Base-by-base conservation (phyloP, 2,888 invertebrate genomes). In the Pheosia gnoma region DNA sequence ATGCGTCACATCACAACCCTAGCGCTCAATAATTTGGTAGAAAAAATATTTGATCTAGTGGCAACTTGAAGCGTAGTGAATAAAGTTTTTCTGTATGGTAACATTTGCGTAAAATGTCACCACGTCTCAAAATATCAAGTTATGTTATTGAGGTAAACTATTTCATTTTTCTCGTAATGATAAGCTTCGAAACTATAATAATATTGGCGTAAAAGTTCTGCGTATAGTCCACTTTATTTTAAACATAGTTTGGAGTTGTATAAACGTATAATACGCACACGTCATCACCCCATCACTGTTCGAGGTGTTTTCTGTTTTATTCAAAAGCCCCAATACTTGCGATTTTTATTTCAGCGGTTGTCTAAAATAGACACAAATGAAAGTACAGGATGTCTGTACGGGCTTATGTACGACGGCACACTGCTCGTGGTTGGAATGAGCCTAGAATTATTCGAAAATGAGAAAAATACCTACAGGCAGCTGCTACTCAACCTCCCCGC, bases 331-430 rank as follows among this genome's bases (percentile, higher is more conserved):
- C 13, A 51, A 9, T n/a, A 3, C 3, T 25, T 55, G 7, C 7
- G 4, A 13, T 38, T 8, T 54, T 57, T 41, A 65, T 84, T 81
- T 64, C 85, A 97, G 97, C 95, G 96, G 79, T 86, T 97, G 79
- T 94, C 95, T 79, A 94, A 94, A 72, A 89, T 95, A 72, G 94
- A 95, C 81, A 93, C 95, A 67, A 91, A 94, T 78, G 91, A 90
- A 66, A 95, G 94, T 80, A 95, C 94, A 83, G 97, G 97, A 74
- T 96, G 96, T 84, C 90, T 97, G 38, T 97, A 96, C 85, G 97
- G 97, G 52, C 94, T 96, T 51, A 95, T 97, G 88, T 95, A 96
- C 85, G 95, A 96, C 79, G 95, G 96, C 62, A 95, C 95, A 45
- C 86, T 96, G 61, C 93, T 96, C 45, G 95, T 97, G 60, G 87